Evolutionary conservation across 1,140 invertebrate species (phyloP), one percentile per base, ranked within the genome.

Genomic region (Microplitis mediator): DNA sequence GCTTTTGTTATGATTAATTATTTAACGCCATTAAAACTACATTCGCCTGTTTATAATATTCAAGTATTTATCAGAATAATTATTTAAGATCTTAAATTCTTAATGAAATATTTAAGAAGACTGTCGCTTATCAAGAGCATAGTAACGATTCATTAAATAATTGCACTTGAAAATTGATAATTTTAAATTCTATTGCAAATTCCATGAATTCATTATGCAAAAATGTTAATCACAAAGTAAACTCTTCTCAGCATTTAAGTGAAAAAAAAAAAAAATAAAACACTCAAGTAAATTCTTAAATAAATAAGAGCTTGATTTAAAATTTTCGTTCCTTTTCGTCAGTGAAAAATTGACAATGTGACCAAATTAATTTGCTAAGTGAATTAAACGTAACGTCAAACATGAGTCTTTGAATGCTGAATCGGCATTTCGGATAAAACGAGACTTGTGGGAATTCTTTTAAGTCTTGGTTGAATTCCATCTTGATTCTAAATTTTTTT

Each of bases 361-460:
- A 35, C 45, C 45, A 64, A 36, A 64, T 64, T 64, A 45, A 64
- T 64, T 64, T 16, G 14, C 62, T 50, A 45, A 64, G 62, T 64
- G 34, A 62, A 56, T 56, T 23, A 23, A 31, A 34, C 35, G 13
- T 36, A 34, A 60, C 23, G 60, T 62, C 11, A 34, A n/a, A 35
- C 31, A 16, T 62, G 8, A 16, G 4, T 23, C 23, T 11, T 58
- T 31, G 23, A 58, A 58, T 58, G 23, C 14, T 31, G 31, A 58
- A 58, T 58, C 56, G 56, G 76, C 77, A 78, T 76, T 78, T 75
- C 69, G 32, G 62, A 72, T 71, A 69, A 68, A 67, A 66, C 58
- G 58, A 70, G 75, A 60, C 56, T 58, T 58, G 14, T 23, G 23
- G 3, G 52, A 72, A 79, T 13, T 51, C 35, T 50, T 36, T 66